These are phyloP conservation scores for Hystrix cristata DNA, from an alignment of 2,113 vertebrate species.

Conservation along the genomic window DNA sequence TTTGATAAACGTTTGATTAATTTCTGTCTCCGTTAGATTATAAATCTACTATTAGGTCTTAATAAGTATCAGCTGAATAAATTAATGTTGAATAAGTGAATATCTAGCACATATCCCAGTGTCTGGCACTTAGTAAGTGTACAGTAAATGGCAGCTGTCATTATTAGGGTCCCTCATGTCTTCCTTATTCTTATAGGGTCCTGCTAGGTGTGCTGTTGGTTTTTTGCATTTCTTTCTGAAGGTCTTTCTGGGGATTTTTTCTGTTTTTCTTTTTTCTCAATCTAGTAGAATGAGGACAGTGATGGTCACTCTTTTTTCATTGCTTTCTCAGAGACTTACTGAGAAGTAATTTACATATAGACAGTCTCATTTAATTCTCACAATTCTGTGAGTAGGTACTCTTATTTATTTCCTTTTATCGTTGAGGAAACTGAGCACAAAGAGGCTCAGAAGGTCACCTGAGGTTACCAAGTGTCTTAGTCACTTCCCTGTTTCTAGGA, in stretches of 20 bases:
- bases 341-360: constrained; percentile 21
- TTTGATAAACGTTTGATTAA: constrained; percentile 55
- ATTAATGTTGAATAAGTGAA: not conserved
- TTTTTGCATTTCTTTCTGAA: constrained; percentile 60
- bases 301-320: not conserved
- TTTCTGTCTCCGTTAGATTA: constrained; percentile 30
- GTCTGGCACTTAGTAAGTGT: not conserved
- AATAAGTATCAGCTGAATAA: not conserved
- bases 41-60: not conserved
- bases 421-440: constrained; percentile 43
- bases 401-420: not conserved
- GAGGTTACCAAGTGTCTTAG: not conserved
- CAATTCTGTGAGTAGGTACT: not conserved
- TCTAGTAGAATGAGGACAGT: constrained; percentile 12
- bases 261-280: not conserved
- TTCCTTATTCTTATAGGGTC: constrained; percentile 32
- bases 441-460: constrained; percentile 36
- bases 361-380: constrained; percentile 60
- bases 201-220: not conserved
- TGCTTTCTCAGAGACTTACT: constrained; percentile 7
- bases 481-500: not conserved
- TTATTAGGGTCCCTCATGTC: not conserved
- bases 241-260: constrained; percentile 55
- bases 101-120: not conserved
- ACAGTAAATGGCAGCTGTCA: not conserved